Conservation (phyloP, 2,113 vertebrate species). For the Rafetus swinhoei region DNA sequence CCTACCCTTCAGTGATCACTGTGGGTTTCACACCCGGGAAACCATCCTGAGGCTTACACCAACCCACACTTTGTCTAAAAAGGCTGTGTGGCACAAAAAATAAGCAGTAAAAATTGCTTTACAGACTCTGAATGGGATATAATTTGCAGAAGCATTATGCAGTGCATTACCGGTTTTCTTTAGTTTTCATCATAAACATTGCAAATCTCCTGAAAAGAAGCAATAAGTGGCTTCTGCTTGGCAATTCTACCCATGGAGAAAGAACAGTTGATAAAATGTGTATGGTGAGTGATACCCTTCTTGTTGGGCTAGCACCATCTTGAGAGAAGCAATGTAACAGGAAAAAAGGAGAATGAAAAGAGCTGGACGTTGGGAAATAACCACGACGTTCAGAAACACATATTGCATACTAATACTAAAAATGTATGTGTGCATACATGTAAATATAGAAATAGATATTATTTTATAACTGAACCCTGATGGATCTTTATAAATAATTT, state of each 20-base stretch:
- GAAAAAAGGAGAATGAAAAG: neutral
- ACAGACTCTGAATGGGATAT: neutral
- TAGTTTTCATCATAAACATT: constrained; percentile 4
- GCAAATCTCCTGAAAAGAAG: neutral
- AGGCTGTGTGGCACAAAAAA: neutral
- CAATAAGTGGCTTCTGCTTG: neutral
- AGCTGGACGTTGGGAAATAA: neutral
- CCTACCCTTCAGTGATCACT: constrained; percentile 5
- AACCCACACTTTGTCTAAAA: constrained; percentile 11
- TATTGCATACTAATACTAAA: neutral
- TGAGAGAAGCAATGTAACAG: neutral
- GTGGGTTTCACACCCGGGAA: constrained; percentile 1
- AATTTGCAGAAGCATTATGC: neutral
- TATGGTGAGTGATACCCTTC: neutral
- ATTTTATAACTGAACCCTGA: neutral
- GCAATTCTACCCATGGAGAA: neutral
- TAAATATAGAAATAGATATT: neutral
- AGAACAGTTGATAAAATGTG: neutral
- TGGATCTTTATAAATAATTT: neutral
- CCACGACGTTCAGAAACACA: neutral
- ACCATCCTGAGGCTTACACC: neutral
- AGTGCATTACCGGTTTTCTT: neutral
- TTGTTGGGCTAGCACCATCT: neutral
- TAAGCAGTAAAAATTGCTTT: neutral
- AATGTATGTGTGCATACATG: neutral